These are phyloP conservation scores for Andrena haemorrhoa DNA, from an alignment of 2,888 invertebrate species.

Conservation along the genomic window DNA sequence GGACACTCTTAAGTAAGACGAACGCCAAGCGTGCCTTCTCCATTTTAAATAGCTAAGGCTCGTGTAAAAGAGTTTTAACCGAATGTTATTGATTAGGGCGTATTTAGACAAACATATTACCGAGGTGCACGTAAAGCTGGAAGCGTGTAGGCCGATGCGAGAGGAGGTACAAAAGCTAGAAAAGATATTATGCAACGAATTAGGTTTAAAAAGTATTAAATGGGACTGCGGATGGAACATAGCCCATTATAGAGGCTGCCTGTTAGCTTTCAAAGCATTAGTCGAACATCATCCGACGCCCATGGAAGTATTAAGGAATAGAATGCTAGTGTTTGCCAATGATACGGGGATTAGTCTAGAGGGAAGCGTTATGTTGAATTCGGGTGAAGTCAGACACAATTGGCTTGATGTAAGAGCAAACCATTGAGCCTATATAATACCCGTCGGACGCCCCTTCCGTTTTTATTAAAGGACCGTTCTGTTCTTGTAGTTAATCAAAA, in stretches of 20 bases:
- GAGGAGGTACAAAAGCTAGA: conserved; percentile 91
- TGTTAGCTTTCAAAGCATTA: conserved; percentile 92
- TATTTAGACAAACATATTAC: conserved; percentile 91
- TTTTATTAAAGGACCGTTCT: conserved; percentile 26
- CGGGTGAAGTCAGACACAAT: conserved; percentile 96
- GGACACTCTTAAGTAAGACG: conserved; percentile 82
- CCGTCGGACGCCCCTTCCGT: not conserved
- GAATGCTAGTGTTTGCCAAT: conserved; percentile 93
- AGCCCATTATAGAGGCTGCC: conserved; percentile 95
- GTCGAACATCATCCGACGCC: conserved; percentile 90
- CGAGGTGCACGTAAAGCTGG: conserved; percentile 89
- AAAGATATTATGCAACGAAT: conserved; percentile 86
- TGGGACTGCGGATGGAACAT: conserved; percentile 96
- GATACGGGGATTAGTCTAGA: conserved; percentile 96
- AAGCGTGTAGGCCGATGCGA: conserved; percentile 88
- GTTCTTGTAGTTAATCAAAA: conserved; percentile 90
- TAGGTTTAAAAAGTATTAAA: conserved; percentile 87
- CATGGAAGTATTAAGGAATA: conserved; percentile 89
- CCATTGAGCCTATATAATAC: not conserved
- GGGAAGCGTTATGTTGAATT: conserved; percentile 95
- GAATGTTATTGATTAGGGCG: conserved; percentile 84
- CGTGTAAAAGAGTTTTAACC: not conserved
- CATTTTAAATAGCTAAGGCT: conserved; percentile 19
- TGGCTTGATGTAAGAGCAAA: conserved; percentile 94
- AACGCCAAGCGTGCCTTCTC: not conserved